These are phyloP conservation scores for Mus minutoides DNA, from an alignment of 2,797 vertebrate species.

Conservation along the genomic window DNA sequence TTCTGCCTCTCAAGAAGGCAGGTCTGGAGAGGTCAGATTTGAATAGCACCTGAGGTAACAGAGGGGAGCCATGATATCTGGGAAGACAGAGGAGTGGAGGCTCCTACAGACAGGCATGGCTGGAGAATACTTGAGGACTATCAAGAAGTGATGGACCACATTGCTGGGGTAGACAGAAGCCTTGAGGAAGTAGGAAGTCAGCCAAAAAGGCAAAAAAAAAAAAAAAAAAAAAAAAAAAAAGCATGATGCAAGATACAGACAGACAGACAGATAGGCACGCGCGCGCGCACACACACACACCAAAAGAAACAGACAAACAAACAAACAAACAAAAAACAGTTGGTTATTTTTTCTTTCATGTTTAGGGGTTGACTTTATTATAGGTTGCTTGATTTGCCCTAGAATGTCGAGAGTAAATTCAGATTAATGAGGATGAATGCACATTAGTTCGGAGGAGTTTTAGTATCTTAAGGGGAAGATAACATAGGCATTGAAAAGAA, in stretches of 20 bases:
- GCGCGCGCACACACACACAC: too few species aligned
- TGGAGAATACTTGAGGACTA: neutral
- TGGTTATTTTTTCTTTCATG: neutral
- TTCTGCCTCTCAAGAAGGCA: neutral
- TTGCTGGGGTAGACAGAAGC: neutral
- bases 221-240: neutral
- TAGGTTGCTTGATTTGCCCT: neutral
- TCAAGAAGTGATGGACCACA: rapidly evolving
- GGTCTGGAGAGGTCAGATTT: neutral
- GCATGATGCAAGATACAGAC: neutral
- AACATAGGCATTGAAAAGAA: neutral
- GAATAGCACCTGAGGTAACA: too few species aligned
- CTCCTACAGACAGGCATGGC: rapidly evolving
- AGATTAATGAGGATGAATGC: neutral
- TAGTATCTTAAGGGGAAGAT: neutral
- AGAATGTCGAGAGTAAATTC: neutral
- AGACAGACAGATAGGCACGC: neutral
- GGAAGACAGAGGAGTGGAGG: neutral
- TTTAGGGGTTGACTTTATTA: neutral
- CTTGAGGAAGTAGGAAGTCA: neutral
- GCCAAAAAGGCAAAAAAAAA: too few species aligned
- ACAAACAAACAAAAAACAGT: neutral
- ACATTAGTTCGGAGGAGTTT: neutral
- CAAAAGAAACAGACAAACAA: neutral
- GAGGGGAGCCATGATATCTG: neutral